Evolutionary conservation across 2,888 invertebrate genomes (phyloP).

Genomic region (Mimachlamys varia): DNA sequence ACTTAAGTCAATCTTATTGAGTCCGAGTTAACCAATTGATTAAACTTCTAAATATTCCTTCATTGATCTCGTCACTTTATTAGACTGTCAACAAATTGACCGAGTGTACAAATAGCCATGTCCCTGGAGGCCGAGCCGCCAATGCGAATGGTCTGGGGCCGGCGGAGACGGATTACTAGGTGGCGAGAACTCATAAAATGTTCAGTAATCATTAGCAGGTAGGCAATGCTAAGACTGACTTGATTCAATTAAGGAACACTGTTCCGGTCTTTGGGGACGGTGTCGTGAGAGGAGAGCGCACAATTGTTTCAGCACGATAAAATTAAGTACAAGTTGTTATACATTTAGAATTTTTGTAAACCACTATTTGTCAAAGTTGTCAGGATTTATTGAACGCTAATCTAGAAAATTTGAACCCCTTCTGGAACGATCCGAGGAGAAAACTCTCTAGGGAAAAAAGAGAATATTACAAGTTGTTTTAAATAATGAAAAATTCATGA

Average conservation of each 20-base stretch:
- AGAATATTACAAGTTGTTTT: conserved; percentile 52
- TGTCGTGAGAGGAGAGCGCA: conserved; percentile 42
- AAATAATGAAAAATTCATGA: conserved; percentile 54
- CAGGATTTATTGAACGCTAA: conserved; percentile 55
- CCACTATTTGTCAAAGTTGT: conserved; percentile 56
- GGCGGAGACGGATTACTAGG: conserved; percentile 59
- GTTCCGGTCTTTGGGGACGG: conserved; percentile 42
- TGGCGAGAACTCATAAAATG: conserved; percentile 60
- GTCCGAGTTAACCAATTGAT: conserved; percentile 41
- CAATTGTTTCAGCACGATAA: conserved; percentile 53
- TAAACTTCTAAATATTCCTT: conserved; percentile 42
- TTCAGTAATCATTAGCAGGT: conserved; percentile 55
- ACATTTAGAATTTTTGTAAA: conserved; percentile 56
- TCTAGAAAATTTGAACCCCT: conserved; percentile 51
- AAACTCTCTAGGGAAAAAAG: conserved; percentile 46
- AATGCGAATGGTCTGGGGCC: conserved; percentile 57
- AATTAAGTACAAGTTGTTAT: conserved; percentile 55
- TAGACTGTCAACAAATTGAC: conserved; percentile 36
- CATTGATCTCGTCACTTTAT: conserved; percentile 38
- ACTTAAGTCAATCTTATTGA: conserved; percentile 39
- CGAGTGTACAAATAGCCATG: conserved; percentile 28
- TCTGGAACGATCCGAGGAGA: conserved; percentile 38
- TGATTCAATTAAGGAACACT: conserved; percentile 55
- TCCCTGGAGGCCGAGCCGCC: conserved; percentile 32
- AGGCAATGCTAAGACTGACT: conserved; percentile 48